Evolutionary conservation across 2,888 invertebrate genomes (phyloP).

Genomic region (Encarsia formosa): DNA sequence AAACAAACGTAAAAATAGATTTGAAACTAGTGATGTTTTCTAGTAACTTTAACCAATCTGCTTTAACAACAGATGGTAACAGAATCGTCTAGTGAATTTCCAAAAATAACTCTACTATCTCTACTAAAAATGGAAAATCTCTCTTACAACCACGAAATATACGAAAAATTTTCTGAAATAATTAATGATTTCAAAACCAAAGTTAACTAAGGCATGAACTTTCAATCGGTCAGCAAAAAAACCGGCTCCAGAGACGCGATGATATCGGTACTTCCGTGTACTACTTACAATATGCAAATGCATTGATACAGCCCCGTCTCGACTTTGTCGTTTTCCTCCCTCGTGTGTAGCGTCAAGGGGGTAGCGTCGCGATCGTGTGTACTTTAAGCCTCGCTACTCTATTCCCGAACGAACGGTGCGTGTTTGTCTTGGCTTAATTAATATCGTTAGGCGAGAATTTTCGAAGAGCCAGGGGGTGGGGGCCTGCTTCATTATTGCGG

Average conservation of each 20-base stretch:
- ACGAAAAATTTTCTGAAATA: too few relatives aligned
- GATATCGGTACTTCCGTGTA: conserved; percentile 45
- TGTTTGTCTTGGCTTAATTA: conserved; percentile 39
- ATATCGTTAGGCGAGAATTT: conserved; percentile 33
- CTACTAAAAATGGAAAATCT: too few relatives aligned
- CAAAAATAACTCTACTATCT: too few relatives aligned
- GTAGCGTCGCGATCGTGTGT: conserved; percentile 7
- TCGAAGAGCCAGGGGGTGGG: background rate
- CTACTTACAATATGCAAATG: conserved; percentile 52
- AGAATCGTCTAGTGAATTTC: too few relatives aligned
- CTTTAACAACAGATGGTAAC: too few relatives aligned
- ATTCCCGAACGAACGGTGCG: conserved; percentile 17
- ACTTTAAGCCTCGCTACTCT: conserved; percentile 16
- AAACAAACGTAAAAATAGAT: too few relatives aligned
- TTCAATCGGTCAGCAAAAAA: too few relatives aligned
- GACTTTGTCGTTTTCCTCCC: conserved; percentile 12
- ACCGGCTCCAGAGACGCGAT: conserved; percentile 36
- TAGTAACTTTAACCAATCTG: too few relatives aligned
- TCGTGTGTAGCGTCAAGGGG: background rate
- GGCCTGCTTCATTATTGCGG: conserved; percentile 14
- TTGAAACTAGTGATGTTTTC: too few relatives aligned
- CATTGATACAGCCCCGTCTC: conserved; percentile 25
- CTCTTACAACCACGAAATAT: too few relatives aligned
- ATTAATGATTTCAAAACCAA: too few relatives aligned
- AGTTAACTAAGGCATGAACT: too few relatives aligned